These are phyloP conservation scores for Lissocephala sabroskyi DNA, from an alignment of 2,888 invertebrate genomes.

Conservation along the genomic window DNA sequence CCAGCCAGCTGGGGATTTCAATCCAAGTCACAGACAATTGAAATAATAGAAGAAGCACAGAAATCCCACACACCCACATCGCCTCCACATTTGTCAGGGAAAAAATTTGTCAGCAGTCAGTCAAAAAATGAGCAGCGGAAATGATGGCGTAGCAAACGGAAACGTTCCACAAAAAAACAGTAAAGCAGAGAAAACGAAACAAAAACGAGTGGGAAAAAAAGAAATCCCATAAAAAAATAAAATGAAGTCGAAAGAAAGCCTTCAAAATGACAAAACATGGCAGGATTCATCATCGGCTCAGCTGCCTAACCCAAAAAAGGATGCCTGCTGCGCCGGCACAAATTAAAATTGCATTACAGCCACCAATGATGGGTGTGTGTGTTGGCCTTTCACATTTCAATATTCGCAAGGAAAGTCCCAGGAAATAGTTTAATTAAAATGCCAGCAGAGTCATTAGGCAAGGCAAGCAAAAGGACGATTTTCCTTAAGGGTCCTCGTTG, in stretches of 20 bases:
- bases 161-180: slow-evolving; percentile 37
- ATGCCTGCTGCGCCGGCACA: slow-evolving; percentile 47
- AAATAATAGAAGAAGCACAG: slow-evolving; percentile 36
- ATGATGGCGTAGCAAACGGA: slow-evolving; percentile 58
- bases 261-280: too few relatives aligned
- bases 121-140: slow-evolving; percentile 55
- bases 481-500: slow-evolving; percentile 15
- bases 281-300: too few relatives aligned
- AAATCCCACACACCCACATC: slow-evolving; percentile 9
- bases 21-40: slow-evolving; percentile 33
- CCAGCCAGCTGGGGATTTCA: too few relatives aligned
- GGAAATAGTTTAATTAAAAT: slow-evolving; percentile 67
- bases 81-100: slow-evolving; percentile 18
- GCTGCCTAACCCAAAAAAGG: too few relatives aligned
- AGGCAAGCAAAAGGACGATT: too few relatives aligned
- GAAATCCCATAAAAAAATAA: too few relatives aligned
- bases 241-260: too few relatives aligned
- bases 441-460: slow-evolving; percentile 59
- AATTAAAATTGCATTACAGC: slow-evolving; percentile 61
- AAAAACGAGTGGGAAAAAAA: too few relatives aligned
- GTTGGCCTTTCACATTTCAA: slow-evolving; percentile 4
- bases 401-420: slow-evolving; percentile 17
- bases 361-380: slow-evolving; percentile 7
- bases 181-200: too few relatives aligned
- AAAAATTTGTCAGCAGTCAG: slow-evolving; percentile 36